These are phyloP conservation scores for Tonatia bakeri DNA, from an alignment of 2,113 vertebrate genomes.

Conservation along the genomic window DNA sequence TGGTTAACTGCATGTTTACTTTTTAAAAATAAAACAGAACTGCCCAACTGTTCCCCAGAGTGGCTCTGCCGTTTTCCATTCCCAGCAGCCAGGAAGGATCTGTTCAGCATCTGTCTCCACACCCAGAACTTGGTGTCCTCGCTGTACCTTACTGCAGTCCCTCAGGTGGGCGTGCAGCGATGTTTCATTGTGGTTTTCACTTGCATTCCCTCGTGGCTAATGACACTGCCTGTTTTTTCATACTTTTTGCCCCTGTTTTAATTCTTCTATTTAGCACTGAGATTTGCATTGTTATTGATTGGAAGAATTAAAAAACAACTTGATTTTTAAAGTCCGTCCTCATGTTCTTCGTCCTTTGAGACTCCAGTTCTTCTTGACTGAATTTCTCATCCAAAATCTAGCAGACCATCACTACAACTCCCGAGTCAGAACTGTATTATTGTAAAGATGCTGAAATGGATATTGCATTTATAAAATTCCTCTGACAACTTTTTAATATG, in stretches of 20 bases:
- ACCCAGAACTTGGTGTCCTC: background rate
- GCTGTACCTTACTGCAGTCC: background rate
- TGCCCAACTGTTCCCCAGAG: background rate
- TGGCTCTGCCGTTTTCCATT: background rate
- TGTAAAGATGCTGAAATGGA: background rate
- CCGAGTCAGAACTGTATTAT: background rate
- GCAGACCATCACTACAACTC: background rate
- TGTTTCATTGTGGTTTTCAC: background rate
- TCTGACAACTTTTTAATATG: background rate
- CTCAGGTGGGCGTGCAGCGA: background rate
- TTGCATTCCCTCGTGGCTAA: background rate
- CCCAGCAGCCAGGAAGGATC: background rate
- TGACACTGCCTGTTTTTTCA: background rate
- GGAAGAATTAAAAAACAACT: background rate
- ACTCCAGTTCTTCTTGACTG: background rate
- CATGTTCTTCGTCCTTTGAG: background rate
- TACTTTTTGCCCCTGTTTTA: background rate
- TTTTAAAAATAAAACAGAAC: background rate
- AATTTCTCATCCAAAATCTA: background rate
- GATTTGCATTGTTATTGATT: background rate
- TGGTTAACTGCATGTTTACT: background rate
- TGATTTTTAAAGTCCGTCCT: background rate
- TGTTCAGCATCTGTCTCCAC: background rate
- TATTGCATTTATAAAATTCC: background rate
- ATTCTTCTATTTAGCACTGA: background rate